phyloP scores from a whole-genome alignment of 2,888 invertebrate species.

The Lithophane ornitopus region DNA sequence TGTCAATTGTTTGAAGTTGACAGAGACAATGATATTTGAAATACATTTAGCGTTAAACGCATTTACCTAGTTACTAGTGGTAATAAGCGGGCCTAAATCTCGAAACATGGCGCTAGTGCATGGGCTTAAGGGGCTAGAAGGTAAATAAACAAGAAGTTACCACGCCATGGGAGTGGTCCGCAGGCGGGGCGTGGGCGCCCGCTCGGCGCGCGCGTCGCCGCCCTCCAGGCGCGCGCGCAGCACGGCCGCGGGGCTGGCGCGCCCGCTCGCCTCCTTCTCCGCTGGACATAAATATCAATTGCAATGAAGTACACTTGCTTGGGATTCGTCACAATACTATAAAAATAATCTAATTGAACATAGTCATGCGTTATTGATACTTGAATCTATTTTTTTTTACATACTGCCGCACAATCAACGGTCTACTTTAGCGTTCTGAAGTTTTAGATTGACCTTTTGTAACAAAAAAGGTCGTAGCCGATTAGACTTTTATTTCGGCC shows the following conservation, averaged over 20 bases:
- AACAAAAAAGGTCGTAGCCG: background rate
- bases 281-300: slow-evolving; percentile 81
- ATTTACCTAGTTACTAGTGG: no score
- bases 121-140: no score
- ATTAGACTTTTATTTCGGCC: background rate
- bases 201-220: slow-evolving; percentile 91
- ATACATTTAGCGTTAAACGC: no score
- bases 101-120: background rate
- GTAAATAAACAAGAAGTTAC: slow-evolving; percentile 58
- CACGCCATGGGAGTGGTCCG: slow-evolving; percentile 88
- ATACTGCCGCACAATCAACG: background rate
- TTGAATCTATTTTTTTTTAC: background rate
- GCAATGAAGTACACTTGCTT: background rate
- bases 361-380: background rate
- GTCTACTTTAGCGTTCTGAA: background rate
- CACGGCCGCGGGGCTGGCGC: slow-evolving; percentile 90
- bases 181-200: slow-evolving; percentile 88
- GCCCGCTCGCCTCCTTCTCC: slow-evolving; percentile 86
- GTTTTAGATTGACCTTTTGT: background rate
- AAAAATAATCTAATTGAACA: background rate
- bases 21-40: no score
- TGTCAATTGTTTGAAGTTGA: no score
- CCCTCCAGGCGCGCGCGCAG: slow-evolving; percentile 92
- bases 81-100: background rate
- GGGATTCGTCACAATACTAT: background rate